Base-by-base conservation (phyloP, 53 echinoderm and acorn worm genomes). In the Astropecten irregularis region DNA sequence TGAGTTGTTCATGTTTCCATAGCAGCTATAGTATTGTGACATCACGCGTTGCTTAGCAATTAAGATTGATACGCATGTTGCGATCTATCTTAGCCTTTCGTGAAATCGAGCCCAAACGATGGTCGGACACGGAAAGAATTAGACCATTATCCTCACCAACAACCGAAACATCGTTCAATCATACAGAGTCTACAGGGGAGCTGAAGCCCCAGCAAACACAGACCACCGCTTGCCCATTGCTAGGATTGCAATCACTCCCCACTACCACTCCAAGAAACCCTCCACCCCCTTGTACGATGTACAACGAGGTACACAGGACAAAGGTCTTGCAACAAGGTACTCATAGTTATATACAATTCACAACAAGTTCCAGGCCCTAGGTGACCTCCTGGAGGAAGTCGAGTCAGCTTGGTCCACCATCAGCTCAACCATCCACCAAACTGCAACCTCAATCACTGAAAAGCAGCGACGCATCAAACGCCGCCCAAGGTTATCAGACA, bases 391-490 rank as follows among this genome's bases (percentile, higher is more conserved):
- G n/a, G 65, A 65, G 32, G 65, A 65, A 7, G 65, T 65, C 28
- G 39, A 65, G 18, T 32, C 65, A 5, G 34, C 65, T 16, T 65
- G 65, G 65, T 65, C 65, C 38, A 28, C 28, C 39, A 31, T 65
- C 32, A 61, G 61, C 19, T 61, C 61, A 36, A 65, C 32, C 65
- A 65, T 65, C 65, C 65, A 31, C 34, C 33, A 65, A 33, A 4
- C 65, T 29, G 65, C 32, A 11, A 31, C 27, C 38, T 4, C 16
- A 65, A 38, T 33, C 65, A 65, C 35, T 33, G 34, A 36, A 31
- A 65, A 65, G 30, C 27, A 65, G 65, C 33, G 32, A 33, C 65
- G 34, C 34, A 15, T 65, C 65, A 65, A 65, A 33, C 65, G 38
- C 35, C 39, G 65, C 15, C 65, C 65, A 9, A 33, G 65, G 33